Evolutionary conservation across 2,888 invertebrate species (phyloP), one percentile per base, ranked within the genome.

Genomic region (Diachrysia chrysitis): DNA sequence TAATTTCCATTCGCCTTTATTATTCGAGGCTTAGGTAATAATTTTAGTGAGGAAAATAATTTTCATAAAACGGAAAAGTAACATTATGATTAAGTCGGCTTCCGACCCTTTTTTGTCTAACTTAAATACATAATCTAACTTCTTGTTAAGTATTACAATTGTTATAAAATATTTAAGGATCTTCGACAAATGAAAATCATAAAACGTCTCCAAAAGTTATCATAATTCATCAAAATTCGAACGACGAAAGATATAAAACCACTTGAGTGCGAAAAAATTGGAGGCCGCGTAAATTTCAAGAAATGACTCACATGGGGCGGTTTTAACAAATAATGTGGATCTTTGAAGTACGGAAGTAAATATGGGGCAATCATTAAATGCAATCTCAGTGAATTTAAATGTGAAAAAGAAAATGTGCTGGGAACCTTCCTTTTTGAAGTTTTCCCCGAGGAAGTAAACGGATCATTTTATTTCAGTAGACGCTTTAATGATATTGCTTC

Each of bases 331-430:
- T 70, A 76, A 69, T 35, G 66, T 59, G 66, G 29, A 59, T 35
- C 68, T 82, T 66, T 64, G 63, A 69, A 77, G 63, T 37, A 17
- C 54, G 65, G 63, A 77, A 71, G 74, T 71, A 82, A 82, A 82
- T 79, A 82, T 76, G 75, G 66, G 42, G 66, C 17, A 61, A 78
- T 76, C 67, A 70, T 76, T 70, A 69, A 66, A 76, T 81, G 67
- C 68, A 81, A 82, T 75, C 71, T 76, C 25, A 54, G 66, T 0
- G 57, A 76, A 63, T 72, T 73, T 66, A 25, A 56, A 68, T 60
- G 66, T 51, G 58, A 63, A 74, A 57, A 72, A 56, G 46, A 66
- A 73, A 78, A 64, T 59, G 32, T 63, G 66, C 42, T 56, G 17
- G 32, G 29, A 55, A 16, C 59, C 57, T 68, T 53, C 58, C 59